Percentiles rank a stretch among this genome's conserved stretches.
Conservation (phyloP, 2,888 invertebrate species). For the Parochlus steinenii region DNA sequence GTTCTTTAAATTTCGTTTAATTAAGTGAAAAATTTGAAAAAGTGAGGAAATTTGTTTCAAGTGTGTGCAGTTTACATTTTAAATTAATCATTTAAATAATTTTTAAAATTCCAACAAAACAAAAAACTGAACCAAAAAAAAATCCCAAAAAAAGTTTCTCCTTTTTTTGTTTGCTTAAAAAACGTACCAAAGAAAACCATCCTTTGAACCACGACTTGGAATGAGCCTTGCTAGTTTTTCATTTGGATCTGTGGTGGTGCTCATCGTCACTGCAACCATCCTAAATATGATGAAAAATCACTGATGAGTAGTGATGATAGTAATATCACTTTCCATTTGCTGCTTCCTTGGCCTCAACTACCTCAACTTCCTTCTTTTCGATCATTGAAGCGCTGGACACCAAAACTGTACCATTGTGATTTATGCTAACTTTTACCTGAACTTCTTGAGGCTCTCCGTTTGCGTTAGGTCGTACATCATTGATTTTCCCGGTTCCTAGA, state of each 20-base stretch:
- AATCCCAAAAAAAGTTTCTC: no score
- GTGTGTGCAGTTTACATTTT: no score
- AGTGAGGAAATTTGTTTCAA: no score
- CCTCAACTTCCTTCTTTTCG: conserved; percentile 45
- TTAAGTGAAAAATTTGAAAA: no score
- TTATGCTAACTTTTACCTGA: conserved; percentile 88
- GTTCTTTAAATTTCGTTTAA: no score
- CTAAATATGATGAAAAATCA: no score
- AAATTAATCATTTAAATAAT: no score
- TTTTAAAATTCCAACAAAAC: no score
- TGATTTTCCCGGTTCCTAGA: conserved; percentile 56
- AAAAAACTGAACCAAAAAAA: no score
- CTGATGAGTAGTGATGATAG: no score
- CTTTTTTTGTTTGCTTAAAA: no score
- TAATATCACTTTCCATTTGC: no score
- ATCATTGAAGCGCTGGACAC: conserved; percentile 73
- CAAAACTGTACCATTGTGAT: conserved; percentile 81
- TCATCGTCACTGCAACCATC: conserved; percentile 12
- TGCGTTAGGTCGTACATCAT: conserved; percentile 67
- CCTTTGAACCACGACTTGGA: conserved; percentile 52
- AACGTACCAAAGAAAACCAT: conserved; percentile 56
- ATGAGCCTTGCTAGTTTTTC: conserved; percentile 48
- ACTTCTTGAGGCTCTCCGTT: conserved; percentile 90
- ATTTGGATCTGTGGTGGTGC: conserved; percentile 13
- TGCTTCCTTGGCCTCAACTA: conserved; percentile 20